These are phyloP conservation scores for Cercopithecus petaurista DNA, from an alignment of 2,797 vertebrate genomes.

Conservation along the genomic window DNA sequence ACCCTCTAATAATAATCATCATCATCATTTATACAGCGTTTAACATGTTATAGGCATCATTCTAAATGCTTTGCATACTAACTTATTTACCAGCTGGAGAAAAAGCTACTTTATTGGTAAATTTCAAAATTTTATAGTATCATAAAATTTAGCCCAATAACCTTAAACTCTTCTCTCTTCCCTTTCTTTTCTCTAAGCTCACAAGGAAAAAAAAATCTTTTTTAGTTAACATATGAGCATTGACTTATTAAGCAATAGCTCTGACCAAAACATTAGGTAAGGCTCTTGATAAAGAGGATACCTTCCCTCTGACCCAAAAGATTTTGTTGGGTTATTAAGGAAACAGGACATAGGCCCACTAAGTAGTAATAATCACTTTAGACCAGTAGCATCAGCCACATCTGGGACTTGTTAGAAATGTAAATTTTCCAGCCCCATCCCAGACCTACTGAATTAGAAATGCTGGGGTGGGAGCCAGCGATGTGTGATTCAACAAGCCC, in stretches of 20 bases:
- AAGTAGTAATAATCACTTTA: background rate
- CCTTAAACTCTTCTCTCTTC: background rate
- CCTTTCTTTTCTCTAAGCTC: background rate
- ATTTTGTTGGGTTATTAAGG: background rate
- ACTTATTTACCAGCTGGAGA: slow-evolving; percentile 34
- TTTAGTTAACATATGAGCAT: background rate
- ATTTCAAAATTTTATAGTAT: slow-evolving; percentile 42
- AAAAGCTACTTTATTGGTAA: background rate
- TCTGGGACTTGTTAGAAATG: background rate
- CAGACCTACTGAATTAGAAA: background rate
- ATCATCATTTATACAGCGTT: background rate
- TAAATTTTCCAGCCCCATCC: background rate
- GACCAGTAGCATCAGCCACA: background rate
- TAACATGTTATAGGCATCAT: background rate
- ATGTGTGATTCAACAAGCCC: background rate
- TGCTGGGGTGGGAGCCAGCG: background rate
- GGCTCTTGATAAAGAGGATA: background rate
- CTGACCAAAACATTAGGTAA: background rate
- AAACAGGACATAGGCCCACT: background rate
- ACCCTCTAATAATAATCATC: background rate
- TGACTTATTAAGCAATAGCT: background rate
- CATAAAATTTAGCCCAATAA: slow-evolving; percentile 43
- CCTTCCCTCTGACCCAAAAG: background rate
- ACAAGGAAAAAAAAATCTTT: background rate
- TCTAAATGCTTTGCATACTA: slow-evolving; percentile 1